Evolutionary conservation across 1,140 invertebrate genomes (phyloP).

Genomic region (Lucilia cuprina): DNA sequence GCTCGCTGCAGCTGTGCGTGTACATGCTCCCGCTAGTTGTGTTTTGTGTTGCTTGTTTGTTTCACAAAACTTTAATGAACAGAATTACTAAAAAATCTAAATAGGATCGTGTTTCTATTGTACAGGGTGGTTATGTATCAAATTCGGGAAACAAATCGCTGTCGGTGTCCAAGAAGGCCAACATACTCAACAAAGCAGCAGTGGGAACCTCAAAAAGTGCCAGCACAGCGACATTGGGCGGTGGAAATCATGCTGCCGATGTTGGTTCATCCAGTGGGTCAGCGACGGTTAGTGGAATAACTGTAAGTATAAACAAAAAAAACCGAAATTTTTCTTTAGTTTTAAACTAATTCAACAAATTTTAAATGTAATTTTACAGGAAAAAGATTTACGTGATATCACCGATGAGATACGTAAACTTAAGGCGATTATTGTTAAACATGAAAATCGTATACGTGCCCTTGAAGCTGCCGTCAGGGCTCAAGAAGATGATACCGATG

Average conservation of each 20-base stretch:
- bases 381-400: constrained; percentile 78
- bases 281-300: constrained; percentile 45
- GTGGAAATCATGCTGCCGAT: constrained; percentile 49
- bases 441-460: constrained; percentile 81
- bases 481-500: constrained; percentile 55
- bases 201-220: constrained; percentile 53
- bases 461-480: constrained; percentile 63
- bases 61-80: constrained; percentile 48
- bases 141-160: constrained; percentile 65
- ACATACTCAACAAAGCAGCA: constrained; percentile 71
- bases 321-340: neutral
- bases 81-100: constrained; percentile 59
- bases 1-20: neutral
- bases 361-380: constrained; percentile 55
- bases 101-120: constrained; percentile 69
- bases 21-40: constrained; percentile 28
- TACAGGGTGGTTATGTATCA: constrained; percentile 69
- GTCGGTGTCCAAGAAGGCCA: constrained; percentile 72
- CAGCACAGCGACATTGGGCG: constrained; percentile 43
- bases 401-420: constrained; percentile 87
- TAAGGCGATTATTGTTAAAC: constrained; percentile 92
- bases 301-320: constrained; percentile 45
- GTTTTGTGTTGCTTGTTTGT: constrained; percentile 59
- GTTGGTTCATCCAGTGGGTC: constrained; percentile 50
- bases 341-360: neutral